Conservation (phyloP, 2,113 vertebrate genomes). For the Poeciliopsis prolifica region DNA sequence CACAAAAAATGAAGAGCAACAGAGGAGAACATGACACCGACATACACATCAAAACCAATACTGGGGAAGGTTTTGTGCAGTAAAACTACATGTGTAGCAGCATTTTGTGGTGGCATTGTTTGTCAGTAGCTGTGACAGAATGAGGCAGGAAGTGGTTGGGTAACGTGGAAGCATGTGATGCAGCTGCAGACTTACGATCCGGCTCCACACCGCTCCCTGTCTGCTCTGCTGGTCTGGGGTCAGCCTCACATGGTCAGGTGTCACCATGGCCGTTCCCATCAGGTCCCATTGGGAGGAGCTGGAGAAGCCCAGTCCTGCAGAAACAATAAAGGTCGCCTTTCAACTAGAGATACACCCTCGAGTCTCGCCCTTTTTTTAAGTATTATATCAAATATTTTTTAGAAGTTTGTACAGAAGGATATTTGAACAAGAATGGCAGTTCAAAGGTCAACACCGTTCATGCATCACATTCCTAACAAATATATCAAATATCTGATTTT, state of each 20-base stretch:
- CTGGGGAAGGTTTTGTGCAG: no score
- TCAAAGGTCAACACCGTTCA: no score
- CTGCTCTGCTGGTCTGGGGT: slow-evolving; percentile 94
- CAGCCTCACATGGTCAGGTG: slow-evolving; percentile 88
- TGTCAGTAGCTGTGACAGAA: not conserved
- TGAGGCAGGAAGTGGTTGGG: slow-evolving; percentile 4
- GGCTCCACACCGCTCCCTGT: slow-evolving; percentile 93
- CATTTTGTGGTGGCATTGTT: not conserved
- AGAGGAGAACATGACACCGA: no score
- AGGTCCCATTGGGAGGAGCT: slow-evolving; percentile 92
- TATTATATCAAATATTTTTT: no score
- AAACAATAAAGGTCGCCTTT: not conserved
- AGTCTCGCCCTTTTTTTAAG: no score
- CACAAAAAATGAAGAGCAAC: slow-evolving; percentile 3
- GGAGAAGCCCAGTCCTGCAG: slow-evolving; percentile 87
- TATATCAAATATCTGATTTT: no score
- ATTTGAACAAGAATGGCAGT: no score
- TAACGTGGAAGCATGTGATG: not conserved
- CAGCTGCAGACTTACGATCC: slow-evolving; percentile 83
- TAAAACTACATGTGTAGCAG: no score
- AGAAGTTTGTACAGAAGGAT: no score
- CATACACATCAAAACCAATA: no score
- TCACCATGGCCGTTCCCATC: slow-evolving; percentile 90
- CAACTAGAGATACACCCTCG: no score
- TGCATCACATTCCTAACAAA: no score